Percentiles rank a stretch among this genome's conserved stretches.
Evolutionary conservation across 1,140 invertebrate species (phyloP).

Genomic region (Sarcophaga peregrina): DNA sequence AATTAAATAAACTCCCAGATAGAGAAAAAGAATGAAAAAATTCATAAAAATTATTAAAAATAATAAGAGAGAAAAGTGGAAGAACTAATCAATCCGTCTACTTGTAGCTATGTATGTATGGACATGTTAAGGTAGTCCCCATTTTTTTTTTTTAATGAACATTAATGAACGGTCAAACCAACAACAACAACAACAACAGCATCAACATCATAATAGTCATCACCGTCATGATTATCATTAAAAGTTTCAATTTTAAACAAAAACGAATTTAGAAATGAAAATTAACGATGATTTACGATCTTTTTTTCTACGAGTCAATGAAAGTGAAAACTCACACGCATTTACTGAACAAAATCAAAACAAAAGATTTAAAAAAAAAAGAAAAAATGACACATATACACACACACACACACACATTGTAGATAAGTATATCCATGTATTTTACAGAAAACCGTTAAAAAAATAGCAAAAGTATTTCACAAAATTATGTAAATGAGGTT

Average conservation of each 20-base stretch:
- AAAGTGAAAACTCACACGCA: constrained; percentile 26
- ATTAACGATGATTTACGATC: constrained; percentile 3
- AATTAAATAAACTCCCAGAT: neutral
- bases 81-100: neutral
- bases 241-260: neutral
- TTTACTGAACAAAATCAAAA: neutral
- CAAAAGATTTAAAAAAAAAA: neutral
- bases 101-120: neutral
- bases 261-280: neutral
- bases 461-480: neutral
- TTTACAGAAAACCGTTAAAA: constrained; percentile 13
- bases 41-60: neutral
- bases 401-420: neutral
- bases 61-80: constrained; percentile 30
- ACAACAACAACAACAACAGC: neutral
- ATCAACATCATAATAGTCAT: neutral
- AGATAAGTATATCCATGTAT: too few relatives aligned
- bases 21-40: neutral
- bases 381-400: neutral
- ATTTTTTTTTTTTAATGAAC: too few relatives aligned
- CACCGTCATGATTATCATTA: neutral
- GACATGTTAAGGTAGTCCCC: constrained; percentile 23
- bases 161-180: too few relatives aligned
- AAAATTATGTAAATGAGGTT: constrained; percentile 38
- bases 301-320: neutral